Conservation (phyloP, 2,888 invertebrate species). For the Ceriagrion tenellum region DNA sequence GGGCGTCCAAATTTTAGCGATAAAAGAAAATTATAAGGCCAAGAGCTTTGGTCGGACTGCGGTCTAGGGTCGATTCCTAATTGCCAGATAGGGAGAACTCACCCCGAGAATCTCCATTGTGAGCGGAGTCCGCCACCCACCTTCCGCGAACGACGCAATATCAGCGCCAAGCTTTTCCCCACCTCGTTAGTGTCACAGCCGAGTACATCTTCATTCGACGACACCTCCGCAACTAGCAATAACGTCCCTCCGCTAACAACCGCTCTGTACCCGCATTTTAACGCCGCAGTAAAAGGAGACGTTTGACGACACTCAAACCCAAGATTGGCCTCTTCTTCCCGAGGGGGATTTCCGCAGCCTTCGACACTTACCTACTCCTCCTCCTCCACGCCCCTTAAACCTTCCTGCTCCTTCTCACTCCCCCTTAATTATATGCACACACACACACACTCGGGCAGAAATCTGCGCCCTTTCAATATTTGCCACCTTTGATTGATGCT, state of each 20-base stretch:
- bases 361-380: neutral
- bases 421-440: neutral
- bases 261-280: neutral
- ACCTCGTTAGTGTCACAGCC: neutral
- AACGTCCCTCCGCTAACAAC: neutral
- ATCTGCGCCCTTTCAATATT: neutral
- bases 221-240: neutral
- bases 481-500: neutral
- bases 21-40: too few relatives aligned
- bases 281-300: conserved; percentile 16
- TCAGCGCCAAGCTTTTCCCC: neutral
- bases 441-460: neutral
- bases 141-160: neutral
- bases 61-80: too few relatives aligned
- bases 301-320: neutral
- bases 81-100: too few relatives aligned
- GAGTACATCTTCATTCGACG: neutral
- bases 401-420: neutral
- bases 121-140: too few relatives aligned
- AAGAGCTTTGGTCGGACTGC: too few relatives aligned
- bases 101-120: too few relatives aligned
- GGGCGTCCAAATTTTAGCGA: too few relatives aligned
- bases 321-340: neutral
- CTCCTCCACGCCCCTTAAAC: neutral
- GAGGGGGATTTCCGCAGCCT: neutral